Conservation (phyloP, 2,888 invertebrate species). For the Harpagoxenus sublaevis region DNA sequence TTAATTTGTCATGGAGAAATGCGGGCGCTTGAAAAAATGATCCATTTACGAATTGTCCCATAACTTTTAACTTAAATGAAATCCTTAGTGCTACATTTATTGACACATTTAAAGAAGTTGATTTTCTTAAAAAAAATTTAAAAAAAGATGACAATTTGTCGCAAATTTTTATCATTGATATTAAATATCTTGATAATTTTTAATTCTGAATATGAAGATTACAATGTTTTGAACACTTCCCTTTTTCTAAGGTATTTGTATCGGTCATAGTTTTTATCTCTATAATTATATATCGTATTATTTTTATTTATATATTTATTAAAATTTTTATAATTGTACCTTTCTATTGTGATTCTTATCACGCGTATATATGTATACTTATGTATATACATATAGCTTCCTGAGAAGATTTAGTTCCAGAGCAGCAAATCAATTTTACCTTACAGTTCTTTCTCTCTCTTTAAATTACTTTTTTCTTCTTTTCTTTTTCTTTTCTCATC, state of each 20-base stretch:
- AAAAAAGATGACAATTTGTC: neutral
- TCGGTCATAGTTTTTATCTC: neutral
- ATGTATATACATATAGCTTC: conserved; percentile 8
- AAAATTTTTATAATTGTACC: neutral
- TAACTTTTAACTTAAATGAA: neutral
- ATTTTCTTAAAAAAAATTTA: neutral
- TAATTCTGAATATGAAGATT: neutral
- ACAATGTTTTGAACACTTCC: neutral
- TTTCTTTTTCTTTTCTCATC: neutral
- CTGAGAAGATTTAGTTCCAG: conserved; percentile 1
- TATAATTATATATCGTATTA: neutral
- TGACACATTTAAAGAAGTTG: neutral
- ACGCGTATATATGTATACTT: neutral
- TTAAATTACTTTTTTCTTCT: conserved; percentile 15
- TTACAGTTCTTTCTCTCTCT: conserved; percentile 26
- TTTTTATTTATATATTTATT: neutral
- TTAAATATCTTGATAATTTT: neutral
- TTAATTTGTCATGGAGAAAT: conserved; percentile 23
- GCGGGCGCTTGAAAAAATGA: neutral
- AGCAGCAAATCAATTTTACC: conserved; percentile 50
- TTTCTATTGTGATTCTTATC: neutral
- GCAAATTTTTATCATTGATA: neutral
- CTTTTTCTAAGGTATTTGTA: neutral
- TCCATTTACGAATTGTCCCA: neutral
- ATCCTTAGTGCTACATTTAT: neutral